Percentiles rank a stretch among this genome's conserved stretches.
These are phyloP conservation scores for Stomatorhinus walkeri DNA, from an alignment of 2,797 vertebrate species.

Conservation along the genomic window DNA sequence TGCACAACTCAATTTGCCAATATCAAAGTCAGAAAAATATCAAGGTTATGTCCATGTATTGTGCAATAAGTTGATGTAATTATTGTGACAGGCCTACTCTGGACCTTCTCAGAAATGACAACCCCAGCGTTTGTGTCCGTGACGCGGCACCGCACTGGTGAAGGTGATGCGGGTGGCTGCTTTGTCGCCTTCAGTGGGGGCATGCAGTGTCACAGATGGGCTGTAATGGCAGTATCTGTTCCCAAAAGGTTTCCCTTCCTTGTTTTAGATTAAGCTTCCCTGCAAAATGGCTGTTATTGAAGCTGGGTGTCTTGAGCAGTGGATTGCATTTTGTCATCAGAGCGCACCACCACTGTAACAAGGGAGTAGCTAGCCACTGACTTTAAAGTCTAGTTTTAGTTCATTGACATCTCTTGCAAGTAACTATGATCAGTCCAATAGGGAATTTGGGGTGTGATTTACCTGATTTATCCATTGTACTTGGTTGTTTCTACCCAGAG, in stretches of 20 bases:
- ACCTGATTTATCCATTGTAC: background rate
- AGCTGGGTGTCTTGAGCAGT: background rate
- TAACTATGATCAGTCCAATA: background rate
- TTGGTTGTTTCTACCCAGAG: background rate
- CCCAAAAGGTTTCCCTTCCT: background rate
- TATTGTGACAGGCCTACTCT: background rate
- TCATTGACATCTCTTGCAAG: background rate
- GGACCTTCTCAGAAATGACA: background rate
- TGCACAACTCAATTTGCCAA: background rate
- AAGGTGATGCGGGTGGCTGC: background rate
- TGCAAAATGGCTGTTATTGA: background rate
- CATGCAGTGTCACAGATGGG: background rate
- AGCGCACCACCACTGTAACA: background rate
- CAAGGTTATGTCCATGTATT: background rate
- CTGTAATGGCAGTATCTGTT: background rate
- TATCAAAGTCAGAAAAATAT: background rate
- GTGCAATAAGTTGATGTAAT: background rate
- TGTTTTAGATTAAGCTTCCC: background rate
- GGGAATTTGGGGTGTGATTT: background rate
- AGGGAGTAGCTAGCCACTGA: background rate
- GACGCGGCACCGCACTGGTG: background rate
- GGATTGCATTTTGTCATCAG: background rate
- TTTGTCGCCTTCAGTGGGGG: background rate
- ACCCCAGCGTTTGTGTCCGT: background rate
- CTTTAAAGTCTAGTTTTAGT: background rate